phyloP scores from a whole-genome alignment of 2,113 vertebrate species.

The Lycaon pictus region DNA sequence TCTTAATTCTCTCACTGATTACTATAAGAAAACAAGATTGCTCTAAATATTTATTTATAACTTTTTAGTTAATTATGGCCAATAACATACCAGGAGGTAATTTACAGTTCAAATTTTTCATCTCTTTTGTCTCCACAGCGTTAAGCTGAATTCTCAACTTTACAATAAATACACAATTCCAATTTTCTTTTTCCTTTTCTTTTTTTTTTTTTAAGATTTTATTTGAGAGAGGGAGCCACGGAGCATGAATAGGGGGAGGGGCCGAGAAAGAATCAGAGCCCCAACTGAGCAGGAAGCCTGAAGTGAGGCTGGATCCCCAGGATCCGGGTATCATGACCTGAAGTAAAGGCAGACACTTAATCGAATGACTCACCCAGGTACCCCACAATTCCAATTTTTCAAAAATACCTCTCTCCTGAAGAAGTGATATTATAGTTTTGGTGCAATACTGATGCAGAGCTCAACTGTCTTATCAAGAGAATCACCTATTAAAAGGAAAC shows the following conservation, averaged over 20 bases:
- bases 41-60: slow-evolving; percentile 80
- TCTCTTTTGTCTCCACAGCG: slow-evolving; percentile 74
- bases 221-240: neutral
- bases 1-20: slow-evolving; percentile 78
- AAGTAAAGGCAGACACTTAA: neutral
- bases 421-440: slow-evolving; percentile 82
- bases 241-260: neutral
- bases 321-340: neutral
- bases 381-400: slow-evolving; percentile 83
- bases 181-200: neutral
- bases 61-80: slow-evolving; percentile 84
- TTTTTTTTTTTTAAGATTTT: neutral
- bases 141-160: slow-evolving; percentile 84
- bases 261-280: neutral
- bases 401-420: slow-evolving; percentile 82
- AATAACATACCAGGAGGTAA: slow-evolving; percentile 83
- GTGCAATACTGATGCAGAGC: slow-evolving; percentile 84
- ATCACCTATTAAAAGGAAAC: slow-evolving; percentile 84
- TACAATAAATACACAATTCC: slow-evolving; percentile 79
- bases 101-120: slow-evolving; percentile 85
- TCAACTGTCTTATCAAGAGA: slow-evolving; percentile 84
- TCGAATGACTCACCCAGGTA: neutral
- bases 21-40: slow-evolving; percentile 80
- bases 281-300: neutral
- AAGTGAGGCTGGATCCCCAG: neutral